Evolutionary conservation across 2,797 vertebrate species (phyloP), one percentile per base, ranked within the genome.

Genomic region (Nothura maculosa): DNA sequence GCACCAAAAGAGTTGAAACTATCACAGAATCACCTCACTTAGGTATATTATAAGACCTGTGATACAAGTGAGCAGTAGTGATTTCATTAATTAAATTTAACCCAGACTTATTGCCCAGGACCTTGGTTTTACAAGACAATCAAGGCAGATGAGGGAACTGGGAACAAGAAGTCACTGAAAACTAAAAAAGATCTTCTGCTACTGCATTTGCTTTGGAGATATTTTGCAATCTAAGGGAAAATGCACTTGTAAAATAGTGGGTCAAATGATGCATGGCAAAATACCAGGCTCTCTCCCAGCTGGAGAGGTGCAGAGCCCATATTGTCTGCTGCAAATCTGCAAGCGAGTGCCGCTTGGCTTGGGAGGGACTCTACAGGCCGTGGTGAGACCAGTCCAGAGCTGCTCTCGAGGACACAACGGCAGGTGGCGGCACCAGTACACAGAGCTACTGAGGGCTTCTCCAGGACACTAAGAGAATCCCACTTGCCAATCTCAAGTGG

Each of bases 401-500:
- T 81, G 62, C 45, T 92, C 76, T 24, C 0, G 54, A 52, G 55
- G 43, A 74, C 91, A 27, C 83, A 89, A 93, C 93, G 38, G 96
- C 96, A 91, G 96, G 70, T 60, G 92, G 81, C 63, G 81, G 90
- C 91, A 86, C 90, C 4, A 4, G n/a, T 42, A 8, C 18, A 1
- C 2, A 0, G 6, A 60, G 90, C 79, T 57, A 27, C 45, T 30
- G 9, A 4, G 36, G 72, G 50, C 47, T 81, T 20, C 87, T 30
- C 40, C 1, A 3, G 81, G 79, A 12, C 14, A 18, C 54, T 74
- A 43, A 32, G 75, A 32, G 16, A 45, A 95, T 86, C 91, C 14
- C 85, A 7, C 72, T 84, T 80, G 94, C 85, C 84, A 60, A 95
- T 96, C 94, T 75, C 85, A 58, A 61, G 87, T 89, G 92, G 92